A percentile compares a stretch with the other conserved stretches of the same genome.
These are phyloP conservation scores for Drosophila tani DNA, from an alignment of 1,140 invertebrate species.

Conservation along the genomic window DNA sequence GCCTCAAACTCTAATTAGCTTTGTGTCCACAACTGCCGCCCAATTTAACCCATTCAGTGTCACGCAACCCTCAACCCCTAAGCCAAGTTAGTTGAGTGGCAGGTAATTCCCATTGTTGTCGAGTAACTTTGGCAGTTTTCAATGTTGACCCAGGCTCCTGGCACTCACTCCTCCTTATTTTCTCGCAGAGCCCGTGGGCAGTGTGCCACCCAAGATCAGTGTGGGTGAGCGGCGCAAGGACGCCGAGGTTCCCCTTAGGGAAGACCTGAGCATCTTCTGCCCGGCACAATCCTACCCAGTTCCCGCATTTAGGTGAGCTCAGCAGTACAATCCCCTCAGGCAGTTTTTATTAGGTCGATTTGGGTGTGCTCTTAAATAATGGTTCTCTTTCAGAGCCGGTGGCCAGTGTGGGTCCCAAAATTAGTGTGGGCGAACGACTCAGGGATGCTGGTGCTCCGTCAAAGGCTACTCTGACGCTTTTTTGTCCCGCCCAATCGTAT, in stretches of 20 bases:
- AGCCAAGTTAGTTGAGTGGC: slow-evolving; percentile 4
- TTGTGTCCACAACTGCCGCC: slow-evolving; percentile 31
- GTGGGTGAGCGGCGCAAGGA: slow-evolving; percentile 87
- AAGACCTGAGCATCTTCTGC: slow-evolving; percentile 85
- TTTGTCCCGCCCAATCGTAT: slow-evolving; percentile 89
- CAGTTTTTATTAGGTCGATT: slow-evolving; percentile 51
- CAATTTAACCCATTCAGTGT: slow-evolving; percentile 62
- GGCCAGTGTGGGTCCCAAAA: slow-evolving; percentile 89
- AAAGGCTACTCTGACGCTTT: slow-evolving; percentile 59
- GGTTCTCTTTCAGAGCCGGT: slow-evolving; percentile 87
- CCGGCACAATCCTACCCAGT: slow-evolving; percentile 89
- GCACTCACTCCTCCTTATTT: slow-evolving; percentile 27
- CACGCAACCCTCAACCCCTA: slow-evolving; percentile 23
- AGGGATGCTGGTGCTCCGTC: slow-evolving; percentile 87
- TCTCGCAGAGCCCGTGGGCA: slow-evolving; percentile 89
- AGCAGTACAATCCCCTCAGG: slow-evolving; percentile 15
- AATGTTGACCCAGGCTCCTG: slow-evolving; percentile 38
- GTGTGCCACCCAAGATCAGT: slow-evolving; percentile 88
- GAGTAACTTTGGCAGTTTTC: slow-evolving; percentile 59
- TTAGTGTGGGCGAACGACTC: slow-evolving; percentile 87
- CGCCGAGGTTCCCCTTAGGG: slow-evolving; percentile 62
- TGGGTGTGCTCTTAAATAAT: neutral
- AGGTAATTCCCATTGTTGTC: slow-evolving; percentile 24
- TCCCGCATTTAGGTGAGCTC: slow-evolving; percentile 88
- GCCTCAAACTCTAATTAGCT: slow-evolving; percentile 60